Base-by-base conservation (phyloP, 2,888 invertebrate species). In the Metacarcinus magister region DNA sequence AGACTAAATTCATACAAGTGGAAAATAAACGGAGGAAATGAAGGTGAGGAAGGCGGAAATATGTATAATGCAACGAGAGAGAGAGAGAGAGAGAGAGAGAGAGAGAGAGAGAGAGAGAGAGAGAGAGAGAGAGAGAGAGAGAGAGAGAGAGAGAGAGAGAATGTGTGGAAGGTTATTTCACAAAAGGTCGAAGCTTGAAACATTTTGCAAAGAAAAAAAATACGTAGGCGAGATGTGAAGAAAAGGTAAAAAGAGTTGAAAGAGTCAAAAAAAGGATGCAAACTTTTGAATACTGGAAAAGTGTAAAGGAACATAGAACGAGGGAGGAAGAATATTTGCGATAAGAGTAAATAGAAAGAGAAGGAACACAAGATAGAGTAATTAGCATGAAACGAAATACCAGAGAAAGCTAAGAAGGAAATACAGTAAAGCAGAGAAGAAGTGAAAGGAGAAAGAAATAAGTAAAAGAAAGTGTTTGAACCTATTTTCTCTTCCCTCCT, bases 101-200 rank as follows among this genome's bases (percentile, higher is more conserved):
- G n/a, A 67, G 60, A 67, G 60, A 67, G 60, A 67, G 60, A 67
- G 60, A 67, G 60, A 67, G 60, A 67, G 60, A 67, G 60, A 67
- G 60, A 67, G 60, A 67, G 60, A 67, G 67, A 67, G 67, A 67
- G 67, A 67, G 67, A 67, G 67, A 67, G 67, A 67, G 67, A 67
- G 67, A 67, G 67, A 67, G 67, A 67, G 67, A 67, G 67, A 67
- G 67, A 67, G 82, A 82, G 82, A 82, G 67, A 82, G 32, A 32
- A 32, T 13, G 23, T 32, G 32, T 82, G 32, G 23, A 82, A 82
- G 28, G 23, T 75, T 28, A 75, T 75, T 75, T 75, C 75, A 75
- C 54, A 19, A 54, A 54, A 54, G 54, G 19, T 13, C 54, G 54
- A 54, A 54, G 10, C 54, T 5, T 54, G 54, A 54, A 54, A 54